Conservation (phyloP, 92 coral and sea anemone species). For the Diadumene lineata region DNA sequence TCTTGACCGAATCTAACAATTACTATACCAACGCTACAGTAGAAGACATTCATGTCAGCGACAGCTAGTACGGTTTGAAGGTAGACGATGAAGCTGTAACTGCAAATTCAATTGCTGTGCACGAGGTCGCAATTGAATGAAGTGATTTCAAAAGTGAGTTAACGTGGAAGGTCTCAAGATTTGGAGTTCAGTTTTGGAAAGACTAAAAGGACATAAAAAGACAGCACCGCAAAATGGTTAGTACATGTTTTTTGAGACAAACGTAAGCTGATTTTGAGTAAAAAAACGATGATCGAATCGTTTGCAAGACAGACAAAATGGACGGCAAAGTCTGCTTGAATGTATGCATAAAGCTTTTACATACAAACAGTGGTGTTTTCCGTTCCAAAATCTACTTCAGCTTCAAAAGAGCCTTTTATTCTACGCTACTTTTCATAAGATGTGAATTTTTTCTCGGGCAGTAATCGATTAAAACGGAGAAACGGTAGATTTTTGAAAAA, state of each 20-base stretch:
- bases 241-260: background rate
- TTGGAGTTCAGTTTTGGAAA: background rate
- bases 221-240: constrained; percentile 4
- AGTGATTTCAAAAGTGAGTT: too few relatives aligned
- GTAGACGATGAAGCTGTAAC: background rate
- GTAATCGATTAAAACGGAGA: background rate
- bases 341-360: background rate
- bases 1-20: background rate
- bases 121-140: background rate
- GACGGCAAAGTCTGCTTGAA: background rate
- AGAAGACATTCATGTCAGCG: background rate
- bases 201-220: too few relatives aligned
- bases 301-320: background rate
- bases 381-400: background rate
- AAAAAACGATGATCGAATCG: background rate
- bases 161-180: too few relatives aligned
- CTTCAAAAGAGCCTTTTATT: background rate
- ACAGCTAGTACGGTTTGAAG: background rate
- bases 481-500: background rate
- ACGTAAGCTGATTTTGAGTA: background rate
- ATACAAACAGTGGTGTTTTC: background rate
- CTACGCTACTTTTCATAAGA: background rate
- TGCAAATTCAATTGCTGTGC: background rate
- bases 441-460: background rate
- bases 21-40: background rate